Evolutionary conservation across 2,113 vertebrate genomes (phyloP), one percentile per base, ranked within the genome.

Genomic region (Chrysochloris asiatica): DNA sequence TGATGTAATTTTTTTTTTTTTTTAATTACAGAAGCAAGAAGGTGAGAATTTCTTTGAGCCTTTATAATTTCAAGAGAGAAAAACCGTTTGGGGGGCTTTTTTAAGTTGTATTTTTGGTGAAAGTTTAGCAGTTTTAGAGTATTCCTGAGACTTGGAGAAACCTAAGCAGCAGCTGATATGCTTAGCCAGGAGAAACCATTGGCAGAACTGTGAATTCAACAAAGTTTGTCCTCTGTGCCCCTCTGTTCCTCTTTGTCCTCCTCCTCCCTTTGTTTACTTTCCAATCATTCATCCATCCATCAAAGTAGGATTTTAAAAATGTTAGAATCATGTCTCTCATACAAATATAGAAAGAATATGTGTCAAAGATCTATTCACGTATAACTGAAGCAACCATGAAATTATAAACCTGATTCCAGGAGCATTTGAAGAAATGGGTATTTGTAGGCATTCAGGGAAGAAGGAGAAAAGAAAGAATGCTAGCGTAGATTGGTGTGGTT

Each of bases 381-480:
- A 71, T 47, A 56, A 63, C 59, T 48, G 16, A 86, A 80, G 47
- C 67, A 94, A 33, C 38, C 10, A 17, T 13, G 21, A 88, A 17
- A 67, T 90, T 43, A 65, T 67, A 67, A 85, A 41, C 3, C 38
- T 85, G 33, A 41, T 78, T 88, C 86, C 5, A 84, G 90, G 43
- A 95, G 38, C 61, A 65, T 90, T 92, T 78, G 83, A 93, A 93
- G 72, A 86, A 82, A 91, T 69, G 38, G 33, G 2, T 73, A 73
- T 87, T 61, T 89, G n/a, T 36, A 73, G 77, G 56, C 67, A 80
- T 81, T 92, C n/a, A 56, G 54, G 54, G 36, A 38, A 22, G 16
- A 41, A 79, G 3, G 26, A 48, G 75, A 89, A 28, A 6, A 47
- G 63, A 11, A 79, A 77, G 33, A 86, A 56, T 26, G 36, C 83